A percentile compares a stretch with the other conserved stretches of the same genome.
Conservation (phyloP, 2,888 invertebrate species). For the Drosophila pseudotalamancana region DNA sequence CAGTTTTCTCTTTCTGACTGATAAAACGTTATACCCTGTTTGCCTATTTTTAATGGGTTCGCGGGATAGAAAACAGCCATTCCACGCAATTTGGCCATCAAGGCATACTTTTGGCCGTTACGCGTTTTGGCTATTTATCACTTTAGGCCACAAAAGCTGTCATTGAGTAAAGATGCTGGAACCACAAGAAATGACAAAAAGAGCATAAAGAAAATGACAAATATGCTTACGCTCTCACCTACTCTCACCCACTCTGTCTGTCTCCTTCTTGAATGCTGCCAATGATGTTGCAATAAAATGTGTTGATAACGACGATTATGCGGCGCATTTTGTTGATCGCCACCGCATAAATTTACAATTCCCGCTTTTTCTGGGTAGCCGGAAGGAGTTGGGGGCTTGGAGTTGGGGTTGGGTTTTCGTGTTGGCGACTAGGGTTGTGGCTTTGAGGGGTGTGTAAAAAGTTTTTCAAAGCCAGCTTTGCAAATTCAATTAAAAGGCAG, state of each 20-base stretch:
- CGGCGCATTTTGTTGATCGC: conserved; percentile 55
- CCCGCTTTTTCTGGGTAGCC: conserved; percentile 15
- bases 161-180: conserved; percentile 41
- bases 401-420: no score
- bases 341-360: conserved; percentile 60
- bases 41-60: background rate
- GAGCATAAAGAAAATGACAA: conserved; percentile 50
- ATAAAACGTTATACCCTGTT: no score
- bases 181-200: conserved; percentile 20
- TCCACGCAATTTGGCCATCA: conserved; percentile 39
- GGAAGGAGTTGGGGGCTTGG: background rate
- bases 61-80: conserved; percentile 70
- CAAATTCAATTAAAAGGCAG: conserved; percentile 77
- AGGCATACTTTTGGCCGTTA: conserved; percentile 3
- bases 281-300: conserved; percentile 78
- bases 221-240: conserved; percentile 34
- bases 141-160: conserved; percentile 36
- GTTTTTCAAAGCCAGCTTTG: conserved; percentile 50
- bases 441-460: conserved; percentile 43
- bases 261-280: conserved; percentile 22
- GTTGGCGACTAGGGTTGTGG: background rate
- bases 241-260: background rate
- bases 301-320: conserved; percentile 69
- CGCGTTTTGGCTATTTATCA: conserved; percentile 56
- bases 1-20: no score